Evolutionary conservation across 2,113 vertebrate genomes (phyloP), one percentile per base, ranked within the genome.

Genomic region (Micronycteris hirsuta): DNA sequence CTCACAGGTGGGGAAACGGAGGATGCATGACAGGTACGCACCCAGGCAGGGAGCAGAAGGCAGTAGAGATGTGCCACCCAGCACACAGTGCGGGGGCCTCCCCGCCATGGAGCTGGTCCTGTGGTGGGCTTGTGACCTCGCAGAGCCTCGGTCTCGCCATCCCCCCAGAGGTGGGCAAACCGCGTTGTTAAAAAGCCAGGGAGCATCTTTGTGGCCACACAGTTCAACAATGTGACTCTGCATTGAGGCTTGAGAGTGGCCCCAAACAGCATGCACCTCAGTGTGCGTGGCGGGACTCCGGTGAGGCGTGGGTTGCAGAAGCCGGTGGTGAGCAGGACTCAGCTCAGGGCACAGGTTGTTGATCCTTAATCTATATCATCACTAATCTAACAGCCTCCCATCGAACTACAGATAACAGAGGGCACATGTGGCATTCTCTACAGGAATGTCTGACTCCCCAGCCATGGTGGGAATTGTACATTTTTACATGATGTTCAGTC

Each of bases 41-140:
- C 8, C 41, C 1, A 0, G 16, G 24, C 1, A 17, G 3, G 6
- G 22, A 14, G 31, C 28, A 10, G 22, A 45, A 3, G 41, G 38
- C 74, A 63, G 61, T 1, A 1, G 7, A n/a, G 13, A 14, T 1
- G 0, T 3, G 74, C 47, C 20, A 33, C 5, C 56, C 15, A 0
- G 22, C 8, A 15, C 2, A 3, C 3, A 0, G 67, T 1, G 0
- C 12, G 14, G 9, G 0, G 41, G 5, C 15, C 9, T 3, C 17
- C 5, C 4, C 49, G 10, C 4, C 0, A 0, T 0, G 5, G n/a
- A 22, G 7, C 0, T 16, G 63, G 13, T n/a, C 61, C 8, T 10
- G 2, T 1, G 0, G 15, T 15, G 4, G 6, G 17, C 31, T 6
- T 10, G 26, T 31, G 16, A 22, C 47, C 47, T 67, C 33, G 15